Conservation (phyloP, 2,113 vertebrate species). For the Chrysochloris asiatica region DNA sequence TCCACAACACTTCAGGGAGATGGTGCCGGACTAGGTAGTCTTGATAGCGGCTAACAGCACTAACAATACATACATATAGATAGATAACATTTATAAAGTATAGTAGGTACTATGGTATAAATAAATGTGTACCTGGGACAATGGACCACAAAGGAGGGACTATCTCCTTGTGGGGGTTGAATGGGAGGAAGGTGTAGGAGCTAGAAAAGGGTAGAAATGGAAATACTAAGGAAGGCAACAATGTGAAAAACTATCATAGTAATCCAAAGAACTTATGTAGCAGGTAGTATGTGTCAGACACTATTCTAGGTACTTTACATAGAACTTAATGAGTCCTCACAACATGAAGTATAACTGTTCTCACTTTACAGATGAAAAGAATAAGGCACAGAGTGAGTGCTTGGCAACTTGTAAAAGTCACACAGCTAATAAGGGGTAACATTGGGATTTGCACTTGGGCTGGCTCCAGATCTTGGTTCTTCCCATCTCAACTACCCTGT, state of each 20-base stretch:
- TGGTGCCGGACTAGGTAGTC: background rate
- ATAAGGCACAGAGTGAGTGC: background rate
- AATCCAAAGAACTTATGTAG: background rate
- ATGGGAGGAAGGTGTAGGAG: background rate
- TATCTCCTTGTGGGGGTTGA: background rate
- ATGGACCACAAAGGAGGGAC: background rate
- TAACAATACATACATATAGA: background rate
- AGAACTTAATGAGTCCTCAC: background rate
- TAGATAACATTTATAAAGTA: background rate
- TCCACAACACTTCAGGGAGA: background rate
- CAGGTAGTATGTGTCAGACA: background rate
- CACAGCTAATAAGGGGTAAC: background rate
- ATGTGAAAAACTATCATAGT: background rate
- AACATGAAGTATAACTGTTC: background rate
- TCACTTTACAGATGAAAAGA: background rate
- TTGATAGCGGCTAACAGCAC: background rate
- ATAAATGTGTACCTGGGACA: background rate
- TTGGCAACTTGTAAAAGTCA: background rate
- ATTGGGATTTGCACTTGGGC: background rate
- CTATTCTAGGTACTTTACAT: background rate
- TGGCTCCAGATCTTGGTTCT: background rate
- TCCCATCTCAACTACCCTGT: background rate
- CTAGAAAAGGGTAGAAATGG: background rate
- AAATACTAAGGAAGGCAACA: background rate
- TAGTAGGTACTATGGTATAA: background rate